Conservation (phyloP, 1,140 invertebrate species). For the Palaemon carinicauda region DNA sequence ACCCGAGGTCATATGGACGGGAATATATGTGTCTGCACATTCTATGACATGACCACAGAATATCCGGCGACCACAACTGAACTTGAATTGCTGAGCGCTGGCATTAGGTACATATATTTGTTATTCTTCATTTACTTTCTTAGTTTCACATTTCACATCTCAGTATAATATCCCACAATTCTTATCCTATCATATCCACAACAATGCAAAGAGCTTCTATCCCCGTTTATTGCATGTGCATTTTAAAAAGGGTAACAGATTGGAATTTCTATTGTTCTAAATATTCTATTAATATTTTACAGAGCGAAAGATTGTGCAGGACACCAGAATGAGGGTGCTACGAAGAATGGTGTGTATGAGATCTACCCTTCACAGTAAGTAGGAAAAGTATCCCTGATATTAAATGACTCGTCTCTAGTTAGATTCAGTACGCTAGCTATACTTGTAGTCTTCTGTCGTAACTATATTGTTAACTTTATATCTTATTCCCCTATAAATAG, state of each 20-base stretch:
- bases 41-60: background rate
- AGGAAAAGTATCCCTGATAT: background rate
- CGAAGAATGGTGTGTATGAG: slow-evolving; percentile 21
- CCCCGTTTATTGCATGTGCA: too few relatives aligned
- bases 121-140: too few relatives aligned
- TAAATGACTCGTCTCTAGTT: background rate
- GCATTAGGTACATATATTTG: background rate
- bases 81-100: background rate
- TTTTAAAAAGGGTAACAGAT: too few relatives aligned
- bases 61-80: background rate
- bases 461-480: too few relatives aligned
- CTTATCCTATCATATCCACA: too few relatives aligned
- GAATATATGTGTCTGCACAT: background rate
- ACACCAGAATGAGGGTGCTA: slow-evolving; percentile 29
- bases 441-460: background rate
- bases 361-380: slow-evolving; percentile 32
- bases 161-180: too few relatives aligned
- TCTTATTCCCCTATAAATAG: too few relatives aligned
- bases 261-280: background rate
- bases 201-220: too few relatives aligned
- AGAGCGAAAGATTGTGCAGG: slow-evolving; percentile 26
- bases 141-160: too few relatives aligned
- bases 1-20: background rate
- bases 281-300: background rate
- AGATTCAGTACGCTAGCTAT: too few relatives aligned